These are phyloP conservation scores for Meles meles DNA, from an alignment of 2,113 vertebrate genomes.

Conservation along the genomic window DNA sequence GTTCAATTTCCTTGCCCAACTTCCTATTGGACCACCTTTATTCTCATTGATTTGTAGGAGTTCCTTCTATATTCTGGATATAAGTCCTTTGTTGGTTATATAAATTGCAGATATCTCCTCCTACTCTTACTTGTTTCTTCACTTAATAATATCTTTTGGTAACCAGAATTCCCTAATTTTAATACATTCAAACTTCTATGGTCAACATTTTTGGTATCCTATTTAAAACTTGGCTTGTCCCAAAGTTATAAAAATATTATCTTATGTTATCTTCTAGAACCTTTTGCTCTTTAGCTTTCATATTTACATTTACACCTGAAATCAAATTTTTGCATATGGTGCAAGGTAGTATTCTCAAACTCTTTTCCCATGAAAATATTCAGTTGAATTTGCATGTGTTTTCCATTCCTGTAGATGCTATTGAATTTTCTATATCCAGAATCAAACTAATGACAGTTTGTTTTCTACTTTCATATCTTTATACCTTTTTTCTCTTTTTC, in stretches of 20 bases:
- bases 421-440: not conserved
- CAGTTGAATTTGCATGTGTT: not conserved
- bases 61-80: not conserved
- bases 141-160: not conserved
- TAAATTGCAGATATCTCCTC: not conserved
- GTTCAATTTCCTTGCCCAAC: not conserved
- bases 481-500: not conserved
- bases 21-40: not conserved
- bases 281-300: not conserved
- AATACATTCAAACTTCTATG: not conserved
- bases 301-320: not conserved
- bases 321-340: not conserved
- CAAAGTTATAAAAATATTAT: slow-evolving; percentile 19
- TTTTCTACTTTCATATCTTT: not conserved
- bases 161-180: not conserved
- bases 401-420: not conserved
- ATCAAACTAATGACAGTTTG: slow-evolving; percentile 1
- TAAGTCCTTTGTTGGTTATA: not conserved
- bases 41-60: not conserved
- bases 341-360: not conserved
- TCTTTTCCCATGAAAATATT: not conserved
- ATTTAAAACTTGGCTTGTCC: not conserved
- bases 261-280: not conserved
- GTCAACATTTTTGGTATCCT: not conserved
- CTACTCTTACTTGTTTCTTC: not conserved